phyloP scores from a whole-genome alignment of 2,888 invertebrate species.

The Pseudoips prasinana region DNA sequence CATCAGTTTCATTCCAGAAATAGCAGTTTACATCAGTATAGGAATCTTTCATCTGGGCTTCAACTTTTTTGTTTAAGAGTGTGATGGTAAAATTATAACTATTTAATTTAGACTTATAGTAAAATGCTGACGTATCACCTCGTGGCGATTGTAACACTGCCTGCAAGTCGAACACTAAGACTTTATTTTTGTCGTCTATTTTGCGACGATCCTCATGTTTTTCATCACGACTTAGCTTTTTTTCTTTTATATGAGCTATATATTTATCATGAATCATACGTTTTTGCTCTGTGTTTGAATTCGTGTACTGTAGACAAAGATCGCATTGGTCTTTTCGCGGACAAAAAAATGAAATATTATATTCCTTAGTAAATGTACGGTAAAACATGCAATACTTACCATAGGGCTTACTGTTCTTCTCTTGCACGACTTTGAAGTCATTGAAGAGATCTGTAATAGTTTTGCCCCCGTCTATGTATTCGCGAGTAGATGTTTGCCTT shows the following conservation, averaged over 20 bases:
- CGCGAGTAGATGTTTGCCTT: neutral
- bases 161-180: slow-evolving; percentile 8
- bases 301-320: slow-evolving; percentile 3
- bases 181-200: slow-evolving; percentile 1
- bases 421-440: slow-evolving; percentile 3
- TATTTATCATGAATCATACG: slow-evolving; percentile 2
- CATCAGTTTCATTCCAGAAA: slow-evolving; percentile 30
- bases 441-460: slow-evolving; percentile 4
- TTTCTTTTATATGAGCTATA: slow-evolving; percentile 7
- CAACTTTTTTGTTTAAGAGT: neutral
- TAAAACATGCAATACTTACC: slow-evolving; percentile 6
- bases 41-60: neutral
- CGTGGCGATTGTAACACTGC: slow-evolving; percentile 9
- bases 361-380: slow-evolving; percentile 1
- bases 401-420: neutral
- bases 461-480: slow-evolving; percentile 4
- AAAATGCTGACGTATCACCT: slow-evolving; percentile 12
- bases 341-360: slow-evolving; percentile 1
- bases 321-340: slow-evolving; percentile 13
- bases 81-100: slow-evolving; percentile 7
- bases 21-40: slow-evolving; percentile 1
- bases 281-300: slow-evolving; percentile 1
- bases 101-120: slow-evolving; percentile 10
- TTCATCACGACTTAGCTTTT: slow-evolving; percentile 5
- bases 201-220: slow-evolving; percentile 4